Evolutionary conservation across 1,140 invertebrate genomes (phyloP), one percentile per base, ranked within the genome.

Genomic region (Cherax quadricarinatus): DNA sequence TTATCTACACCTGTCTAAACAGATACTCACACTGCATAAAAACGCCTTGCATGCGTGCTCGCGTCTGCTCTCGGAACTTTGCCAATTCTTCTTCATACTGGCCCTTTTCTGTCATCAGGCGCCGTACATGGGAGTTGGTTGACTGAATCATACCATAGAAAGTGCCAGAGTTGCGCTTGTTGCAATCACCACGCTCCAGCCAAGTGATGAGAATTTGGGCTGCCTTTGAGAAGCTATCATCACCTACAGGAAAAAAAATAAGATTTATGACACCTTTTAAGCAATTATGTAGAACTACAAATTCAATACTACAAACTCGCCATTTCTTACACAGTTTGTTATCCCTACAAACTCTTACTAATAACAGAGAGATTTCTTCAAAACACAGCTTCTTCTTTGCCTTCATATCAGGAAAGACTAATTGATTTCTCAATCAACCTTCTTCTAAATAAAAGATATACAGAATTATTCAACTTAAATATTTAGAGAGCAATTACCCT

Each of bases 111-210:
- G 96, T 96, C 60, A 98, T 96, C 4, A 99, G 95, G 5, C 98
- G 95, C 21, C 98, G 96, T 0, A 99, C 97, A 94, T 99, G 98
- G 4, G 98, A 97, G 95, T 99, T 98, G 0, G 97, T 98, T 21
- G 97, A 98, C 95, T 99, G 98, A 88, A 99, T 98, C 97, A 99
- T 97, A 1, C 97, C 98, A 95, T 99, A 99, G 95, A 99, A 99
- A 1, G 96, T 96, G 94, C 97, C 98, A 0, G 97, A 96, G 95
- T 98, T 99, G 83, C 97, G 96, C 95, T 98, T 98, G 92, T 96
- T 97, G 94, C 98, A 98, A 94, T 99, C 98, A 6, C 98, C 98
- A 24, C 98, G 96, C 94, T 99, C 98, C 93, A 99, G 94, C 98
- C 98, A 99, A 0, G 97, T 97, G 0, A 97, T 96, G 3, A 98